Evolutionary conservation across 1,140 invertebrate genomes (phyloP), one percentile per base, ranked within the genome.

Genomic region (Bombyx mandarina): DNA sequence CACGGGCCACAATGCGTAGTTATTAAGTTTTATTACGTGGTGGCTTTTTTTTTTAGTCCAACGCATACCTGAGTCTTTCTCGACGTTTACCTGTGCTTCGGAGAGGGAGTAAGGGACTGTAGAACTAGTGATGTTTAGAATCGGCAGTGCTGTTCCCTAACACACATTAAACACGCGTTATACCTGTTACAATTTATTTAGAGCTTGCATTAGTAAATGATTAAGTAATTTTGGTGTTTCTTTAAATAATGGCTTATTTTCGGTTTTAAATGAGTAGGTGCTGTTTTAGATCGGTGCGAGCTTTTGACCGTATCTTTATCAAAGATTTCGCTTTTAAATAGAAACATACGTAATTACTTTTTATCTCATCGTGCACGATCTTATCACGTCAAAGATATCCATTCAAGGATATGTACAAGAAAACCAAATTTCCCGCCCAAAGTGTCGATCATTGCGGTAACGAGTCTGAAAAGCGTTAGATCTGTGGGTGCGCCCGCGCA

Each of bases 1-100:
- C 69, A 73, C 69, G 66, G 69, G 72, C 71, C 71, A 77, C 77
- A 77, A 78, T 83, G 67, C 66, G 69, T 77, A 69, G 66, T 76
- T 83, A 80, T 78, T 77, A 63, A 77, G 77, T 79, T 79, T 79
- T 73, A 75, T 82, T 73, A 74, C 73, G 71, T 73, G 62, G 26
- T 35, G 26, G 26, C 26, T 35, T 66, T 68, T 76, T 80, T 82
- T 79, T 77, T 70, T 56, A 60, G 60, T 66, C 69, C 62, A 62
- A 60, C 71, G 74, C 77, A 73, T 82, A 81, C 79, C 81, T 81
- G 81, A 74, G 73, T 75, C 79, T 71, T 77, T 79, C 68, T 70
- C 73, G 57, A 65, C 74, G 67, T 72, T 75, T 83, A 78, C 77
- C 80, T 81, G 77, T 76, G 70, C 75, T 77, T 69, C 73, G 69